Percentiles rank a stretch among this genome's conserved stretches.
Conservation (phyloP, 2,888 invertebrate genomes). For the Trissolcus brochymenae region DNA sequence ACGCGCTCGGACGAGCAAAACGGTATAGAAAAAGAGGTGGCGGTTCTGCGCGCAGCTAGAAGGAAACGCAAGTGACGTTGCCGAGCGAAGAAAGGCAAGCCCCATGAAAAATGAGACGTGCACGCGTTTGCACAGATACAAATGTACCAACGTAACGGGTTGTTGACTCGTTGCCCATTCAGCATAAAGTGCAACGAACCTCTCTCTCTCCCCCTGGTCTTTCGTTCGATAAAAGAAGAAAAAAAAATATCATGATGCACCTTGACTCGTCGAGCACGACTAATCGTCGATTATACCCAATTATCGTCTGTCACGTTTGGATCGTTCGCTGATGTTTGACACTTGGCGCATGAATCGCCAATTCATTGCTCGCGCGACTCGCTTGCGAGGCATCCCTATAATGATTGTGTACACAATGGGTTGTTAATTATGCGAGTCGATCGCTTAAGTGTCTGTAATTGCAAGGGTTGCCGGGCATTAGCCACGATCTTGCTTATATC, state of each 20-base stretch:
- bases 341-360: slow-evolving; percentile 29
- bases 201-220: neutral
- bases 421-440: slow-evolving; percentile 46
- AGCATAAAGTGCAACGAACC: slow-evolving; percentile 74
- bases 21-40: slow-evolving; percentile 14
- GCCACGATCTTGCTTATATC: slow-evolving; percentile 26
- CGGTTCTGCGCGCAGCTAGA: slow-evolving; percentile 31
- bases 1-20: slow-evolving; percentile 39
- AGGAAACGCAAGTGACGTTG: slow-evolving; percentile 40
- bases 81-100: slow-evolving; percentile 40
- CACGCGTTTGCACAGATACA: slow-evolving; percentile 45
- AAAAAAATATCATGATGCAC: no score
- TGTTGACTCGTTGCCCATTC: slow-evolving; percentile 75
- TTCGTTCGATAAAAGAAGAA: slow-evolving; percentile 67
- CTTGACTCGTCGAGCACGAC: neutral
- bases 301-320: slow-evolving; percentile 25
- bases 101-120: slow-evolving; percentile 47
- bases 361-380: slow-evolving; percentile 21
- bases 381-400: slow-evolving; percentile 24
- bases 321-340: no score
- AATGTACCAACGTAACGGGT: slow-evolving; percentile 63
- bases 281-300: slow-evolving; percentile 41
- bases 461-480: slow-evolving; percentile 30
- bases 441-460: slow-evolving; percentile 38
- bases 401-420: slow-evolving; percentile 40